These are phyloP conservation scores for Erannis defoliaria DNA, from an alignment of 2,888 invertebrate species.

Conservation along the genomic window DNA sequence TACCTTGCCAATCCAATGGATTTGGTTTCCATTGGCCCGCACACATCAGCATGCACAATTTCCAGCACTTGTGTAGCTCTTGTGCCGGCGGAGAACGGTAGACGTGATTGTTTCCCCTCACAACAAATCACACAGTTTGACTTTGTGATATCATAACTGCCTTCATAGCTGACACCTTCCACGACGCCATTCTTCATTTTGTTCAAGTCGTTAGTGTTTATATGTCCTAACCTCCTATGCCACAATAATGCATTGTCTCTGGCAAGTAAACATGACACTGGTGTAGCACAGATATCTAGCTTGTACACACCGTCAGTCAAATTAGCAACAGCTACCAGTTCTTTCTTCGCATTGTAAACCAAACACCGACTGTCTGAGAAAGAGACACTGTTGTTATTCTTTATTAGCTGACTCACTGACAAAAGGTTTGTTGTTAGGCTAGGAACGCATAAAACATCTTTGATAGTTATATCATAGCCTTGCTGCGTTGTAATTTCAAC, in stretches of 20 bases:
- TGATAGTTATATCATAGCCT: constrained; percentile 34
- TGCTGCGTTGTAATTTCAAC: constrained; percentile 32
- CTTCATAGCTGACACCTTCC: neutral
- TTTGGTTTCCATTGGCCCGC: constrained; percentile 34
- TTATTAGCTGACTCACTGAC: constrained; percentile 44
- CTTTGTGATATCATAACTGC: neutral
- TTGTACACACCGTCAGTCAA: constrained; percentile 41
- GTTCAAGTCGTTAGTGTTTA: constrained; percentile 6
- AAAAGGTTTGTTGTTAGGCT: constrained; percentile 38
- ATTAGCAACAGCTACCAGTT: constrained; percentile 27
- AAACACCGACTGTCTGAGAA: constrained; percentile 28
- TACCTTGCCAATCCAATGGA: constrained; percentile 34
- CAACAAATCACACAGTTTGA: constrained; percentile 1
- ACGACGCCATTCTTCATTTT: constrained; percentile 16
- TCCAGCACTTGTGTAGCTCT: constrained; percentile 20
- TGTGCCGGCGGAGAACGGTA: constrained; percentile 34
- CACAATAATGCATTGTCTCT: constrained; percentile 21
- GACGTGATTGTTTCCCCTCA: constrained; percentile 40
- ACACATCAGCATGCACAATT: constrained; percentile 32
- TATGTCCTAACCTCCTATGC: constrained; percentile 15
- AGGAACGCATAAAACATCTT: constrained; percentile 45
- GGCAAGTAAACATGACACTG: too few relatives aligned
- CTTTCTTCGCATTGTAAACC: constrained; percentile 26
- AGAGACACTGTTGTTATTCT: constrained; percentile 33
- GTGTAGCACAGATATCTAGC: too few relatives aligned